phyloP scores from a whole-genome alignment of 2,113 vertebrate species.

The Mixornis gularis region DNA sequence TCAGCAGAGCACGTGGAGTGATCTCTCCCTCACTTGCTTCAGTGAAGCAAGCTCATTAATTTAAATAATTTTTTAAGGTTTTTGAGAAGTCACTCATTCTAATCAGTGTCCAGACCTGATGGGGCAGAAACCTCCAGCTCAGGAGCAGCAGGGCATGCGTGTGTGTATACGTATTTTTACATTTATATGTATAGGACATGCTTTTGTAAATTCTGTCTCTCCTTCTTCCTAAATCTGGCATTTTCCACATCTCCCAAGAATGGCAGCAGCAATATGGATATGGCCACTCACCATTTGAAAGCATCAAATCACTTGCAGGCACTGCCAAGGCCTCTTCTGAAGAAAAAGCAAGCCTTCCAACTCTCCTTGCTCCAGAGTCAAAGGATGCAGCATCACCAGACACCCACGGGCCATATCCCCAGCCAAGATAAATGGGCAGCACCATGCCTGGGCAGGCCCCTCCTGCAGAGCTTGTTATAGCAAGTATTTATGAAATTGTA shows the following conservation, averaged over 20 bases:
- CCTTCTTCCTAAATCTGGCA: neutral
- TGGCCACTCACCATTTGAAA: neutral
- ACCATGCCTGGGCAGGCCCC: neutral
- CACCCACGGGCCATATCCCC: rapidly evolving
- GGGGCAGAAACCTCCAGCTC: neutral
- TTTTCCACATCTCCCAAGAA: neutral
- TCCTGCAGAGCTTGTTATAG: neutral
- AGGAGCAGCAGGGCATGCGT: rapidly evolving
- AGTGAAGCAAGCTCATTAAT: neutral
- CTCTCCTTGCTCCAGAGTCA: neutral
- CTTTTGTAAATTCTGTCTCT: neutral
- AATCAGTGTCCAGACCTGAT: neutral
- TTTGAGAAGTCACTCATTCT: neutral
- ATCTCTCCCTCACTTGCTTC: neutral
- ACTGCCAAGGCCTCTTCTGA: neutral
- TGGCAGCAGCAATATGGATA: neutral
- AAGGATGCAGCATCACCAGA: neutral
- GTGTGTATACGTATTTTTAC: rapidly evolving
- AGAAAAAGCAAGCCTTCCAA: neutral
- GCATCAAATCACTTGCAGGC: neutral
- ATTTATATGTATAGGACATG: neutral
- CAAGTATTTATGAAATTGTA: neutral
- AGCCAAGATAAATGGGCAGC: neutral
- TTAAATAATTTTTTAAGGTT: neutral
- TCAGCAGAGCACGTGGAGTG: neutral